Evolutionary conservation across 2,888 invertebrate species (phyloP), one percentile per base, ranked within the genome.

Genomic region (Phyto melanocephala): DNA sequence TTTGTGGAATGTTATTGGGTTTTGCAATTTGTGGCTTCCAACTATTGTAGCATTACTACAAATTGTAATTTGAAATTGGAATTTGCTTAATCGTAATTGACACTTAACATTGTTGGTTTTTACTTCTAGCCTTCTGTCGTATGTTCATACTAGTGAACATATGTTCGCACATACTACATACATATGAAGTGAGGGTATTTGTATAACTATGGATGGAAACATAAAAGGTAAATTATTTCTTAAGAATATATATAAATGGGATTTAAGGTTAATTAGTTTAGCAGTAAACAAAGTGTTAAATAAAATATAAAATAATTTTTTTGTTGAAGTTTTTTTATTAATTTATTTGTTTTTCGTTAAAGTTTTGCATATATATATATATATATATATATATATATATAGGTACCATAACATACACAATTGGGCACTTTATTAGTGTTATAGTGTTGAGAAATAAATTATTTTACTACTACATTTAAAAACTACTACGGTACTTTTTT

Each of bases 51-150:
- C 74, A 79, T 75, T 75, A 80, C 79, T 56, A 84, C 80, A 80
- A 84, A 84, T 84, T 84, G 84, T 80, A 82, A 84, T 84, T 82
- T 82, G 77, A 84, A 81, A 84, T 82, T 80, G 74, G 84, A 84
- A 80, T 84, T 80, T 84, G 77, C 76, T 65, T 82, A 84, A 84
- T 84, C 84, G 84, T 84, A 84, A 84, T 84, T 84, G 84, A 82
- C 84, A 80, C 82, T 84, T 82, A 82, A 84, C 84, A 82, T 80
- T 80, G 74, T 76, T 82, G 78, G 74, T 62, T 81, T 81, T 76
- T 72, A 22, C 33, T 79, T 24, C 33, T 56, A 60, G 72, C 40
- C 50, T 58, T 50, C 52, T 67, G 58, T 35, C 28, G 35, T 60
- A 47, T 20, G 15, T n/a, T 40, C 56, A 37, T 6, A n/a, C n/a